Conservation (phyloP, 2,113 vertebrate genomes). For the Micronycteris hirsuta region DNA sequence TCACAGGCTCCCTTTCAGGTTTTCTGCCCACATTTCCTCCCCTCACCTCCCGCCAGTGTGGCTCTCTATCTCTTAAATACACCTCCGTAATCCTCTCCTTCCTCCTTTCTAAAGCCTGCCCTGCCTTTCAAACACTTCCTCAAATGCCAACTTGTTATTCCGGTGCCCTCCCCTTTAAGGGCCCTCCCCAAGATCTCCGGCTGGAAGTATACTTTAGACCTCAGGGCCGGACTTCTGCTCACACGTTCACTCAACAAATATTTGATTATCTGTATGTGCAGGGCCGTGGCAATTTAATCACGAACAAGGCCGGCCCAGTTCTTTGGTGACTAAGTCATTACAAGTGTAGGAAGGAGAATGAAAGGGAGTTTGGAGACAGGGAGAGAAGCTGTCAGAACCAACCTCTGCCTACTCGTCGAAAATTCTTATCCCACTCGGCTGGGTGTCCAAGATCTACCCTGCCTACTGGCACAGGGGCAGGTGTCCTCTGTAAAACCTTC, state of each 20-base stretch:
- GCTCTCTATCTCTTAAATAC: slow-evolving; percentile 61
- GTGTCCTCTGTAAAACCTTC: not conserved
- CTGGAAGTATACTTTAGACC: not conserved
- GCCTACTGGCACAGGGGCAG: not conserved
- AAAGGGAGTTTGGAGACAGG: not conserved
- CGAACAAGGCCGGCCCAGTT: not conserved
- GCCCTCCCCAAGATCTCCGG: not conserved
- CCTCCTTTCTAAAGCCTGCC: slow-evolving; percentile 59
- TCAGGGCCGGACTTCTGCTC: not conserved
- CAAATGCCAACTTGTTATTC: slow-evolving; percentile 48
- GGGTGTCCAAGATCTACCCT: not conserved
- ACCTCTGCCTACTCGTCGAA: not conserved
- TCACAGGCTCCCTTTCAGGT: slow-evolving; percentile 60
- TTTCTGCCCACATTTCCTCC: not conserved
- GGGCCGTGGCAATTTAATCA: not conserved
- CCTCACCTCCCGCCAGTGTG: not conserved
- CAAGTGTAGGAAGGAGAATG: not conserved
- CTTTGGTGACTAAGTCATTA: not conserved
- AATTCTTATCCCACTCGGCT: not conserved
- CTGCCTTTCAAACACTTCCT: slow-evolving; percentile 66
- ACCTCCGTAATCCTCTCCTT: slow-evolving; percentile 63
- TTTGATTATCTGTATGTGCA: not conserved
- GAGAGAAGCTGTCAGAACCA: not conserved
- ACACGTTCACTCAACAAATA: slow-evolving; percentile 9
- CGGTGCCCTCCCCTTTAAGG: not conserved